Conservation (phyloP, 2,113 vertebrate species). For the Menura novaehollandiae region DNA sequence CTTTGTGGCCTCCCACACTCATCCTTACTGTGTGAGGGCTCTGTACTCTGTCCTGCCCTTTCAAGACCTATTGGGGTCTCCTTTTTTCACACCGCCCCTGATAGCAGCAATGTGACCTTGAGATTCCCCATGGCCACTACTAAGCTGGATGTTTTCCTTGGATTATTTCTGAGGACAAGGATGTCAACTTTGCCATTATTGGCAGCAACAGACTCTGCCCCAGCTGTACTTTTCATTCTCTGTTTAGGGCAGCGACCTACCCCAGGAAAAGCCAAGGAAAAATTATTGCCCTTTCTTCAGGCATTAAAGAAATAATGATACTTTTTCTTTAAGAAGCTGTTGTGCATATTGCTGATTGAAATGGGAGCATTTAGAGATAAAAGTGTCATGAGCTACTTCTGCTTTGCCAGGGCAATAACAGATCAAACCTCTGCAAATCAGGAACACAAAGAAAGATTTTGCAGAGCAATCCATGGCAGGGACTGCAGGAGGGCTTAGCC, state of each 20-base stretch:
- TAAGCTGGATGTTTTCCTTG: not conserved
- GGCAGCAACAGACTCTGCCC: not conserved
- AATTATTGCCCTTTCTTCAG: not conserved
- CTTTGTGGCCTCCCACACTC: not conserved
- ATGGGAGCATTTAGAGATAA: not conserved
- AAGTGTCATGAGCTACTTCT: not conserved
- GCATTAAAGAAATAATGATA: not conserved
- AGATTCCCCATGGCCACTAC: not conserved
- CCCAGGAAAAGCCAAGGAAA: not conserved
- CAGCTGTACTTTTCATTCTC: not conserved
- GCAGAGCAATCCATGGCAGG: not conserved
- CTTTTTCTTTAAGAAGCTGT: not conserved
- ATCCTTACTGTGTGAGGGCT: not conserved
- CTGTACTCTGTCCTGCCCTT: not conserved
- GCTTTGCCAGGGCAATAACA: not conserved
- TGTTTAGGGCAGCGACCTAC: not conserved
- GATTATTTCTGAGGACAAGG: not conserved
- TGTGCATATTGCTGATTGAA: not conserved
- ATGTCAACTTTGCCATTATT: not conserved
- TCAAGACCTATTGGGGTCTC: not conserved
- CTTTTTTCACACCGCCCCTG: not conserved
- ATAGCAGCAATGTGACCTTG: not conserved
- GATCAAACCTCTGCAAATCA: not conserved
- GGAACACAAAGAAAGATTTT: not conserved
- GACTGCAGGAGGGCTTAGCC: slow-evolving; percentile 27